Base-by-base conservation (phyloP, 2,888 invertebrate species). In the Metallyticus violacea region DNA sequence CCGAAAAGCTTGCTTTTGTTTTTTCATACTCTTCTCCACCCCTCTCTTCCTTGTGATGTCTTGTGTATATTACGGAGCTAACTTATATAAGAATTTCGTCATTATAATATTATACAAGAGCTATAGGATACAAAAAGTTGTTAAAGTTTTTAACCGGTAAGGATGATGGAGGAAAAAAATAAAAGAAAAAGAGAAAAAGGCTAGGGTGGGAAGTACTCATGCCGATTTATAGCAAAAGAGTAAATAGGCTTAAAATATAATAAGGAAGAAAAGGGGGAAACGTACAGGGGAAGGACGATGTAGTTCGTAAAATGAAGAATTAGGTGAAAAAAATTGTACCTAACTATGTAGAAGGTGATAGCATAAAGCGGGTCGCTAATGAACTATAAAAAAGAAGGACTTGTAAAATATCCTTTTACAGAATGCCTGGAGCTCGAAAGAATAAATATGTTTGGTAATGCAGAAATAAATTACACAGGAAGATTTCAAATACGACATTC, bases 81-180 rank as follows among this genome's bases (percentile, higher is more conserved):
- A 91, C 90, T 91, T 91, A 89, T 90, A 90, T 90, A 91, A 90
- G 91, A 91, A 91, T 91, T 91, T 90, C 90, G 90, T 91, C 90
- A 91, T 91, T 91, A 90, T 90, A 89, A 89, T 89, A 88, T 88
- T 88, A 88, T 87, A 88, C 88, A 88, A 88, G 89, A 89, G 88
- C 87, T 88, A 88, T 87, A 81, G 86, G 86, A 87, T 85, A 79
- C 85, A 85, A 87, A 81, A 86, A 87, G 86, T 87, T 87, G 86
- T 87, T 87, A 86, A 87, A 87, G 85, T 87, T 87, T 87, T 87
- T 87, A 87, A 86, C 87, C 87, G 87, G 87, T 81, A 86, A 81
- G 82, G 82, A 81, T 62, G 86, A 81, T 86, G 85, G 40, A 78
- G 78, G 29, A 80, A 80, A 62, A 40, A 78, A 80, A 80, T 86